A percentile compares a stretch with the other conserved stretches of the same genome.
phyloP scores from a whole-genome alignment of 2,113 vertebrate species.

The Hydrochoerus hydrochaeris region DNA sequence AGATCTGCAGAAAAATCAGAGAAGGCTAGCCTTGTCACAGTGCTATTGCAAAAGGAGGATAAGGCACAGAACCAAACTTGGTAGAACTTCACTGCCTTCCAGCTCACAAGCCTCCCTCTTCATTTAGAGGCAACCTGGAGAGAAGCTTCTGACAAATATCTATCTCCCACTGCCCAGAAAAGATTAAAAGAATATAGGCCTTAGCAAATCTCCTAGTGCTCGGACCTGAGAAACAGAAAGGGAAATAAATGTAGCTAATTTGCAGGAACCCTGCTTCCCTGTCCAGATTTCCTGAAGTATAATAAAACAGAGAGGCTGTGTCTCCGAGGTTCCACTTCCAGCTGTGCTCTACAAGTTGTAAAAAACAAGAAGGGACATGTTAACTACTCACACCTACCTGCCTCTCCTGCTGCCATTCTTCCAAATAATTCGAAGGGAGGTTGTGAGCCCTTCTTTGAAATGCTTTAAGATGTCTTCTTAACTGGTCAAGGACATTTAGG shows the following conservation, averaged over 20 bases:
- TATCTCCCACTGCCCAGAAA: conserved; percentile 24
- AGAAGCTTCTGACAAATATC: conserved; percentile 39
- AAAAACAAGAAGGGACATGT: conserved; percentile 64
- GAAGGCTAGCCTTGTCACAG: background rate
- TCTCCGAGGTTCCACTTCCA: conserved; percentile 50
- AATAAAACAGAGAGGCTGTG: conserved; percentile 51
- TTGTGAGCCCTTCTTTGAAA: conserved; percentile 5
- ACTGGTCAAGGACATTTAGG: background rate
- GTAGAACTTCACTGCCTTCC: background rate
- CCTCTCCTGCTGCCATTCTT: conserved; percentile 4
- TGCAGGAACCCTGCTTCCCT: conserved; percentile 39
- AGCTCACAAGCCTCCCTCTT: background rate
- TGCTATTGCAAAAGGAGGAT: background rate
- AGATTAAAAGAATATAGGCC: conserved; percentile 53
- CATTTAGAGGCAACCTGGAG: conserved; percentile 47
- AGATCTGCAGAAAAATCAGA: conserved; percentile 63
- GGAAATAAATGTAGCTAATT: conserved; percentile 51
- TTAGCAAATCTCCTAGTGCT: background rate
- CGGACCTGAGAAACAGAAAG: conserved; percentile 1
- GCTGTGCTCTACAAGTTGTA: conserved; percentile 60
- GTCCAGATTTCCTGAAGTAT: conserved; percentile 30
- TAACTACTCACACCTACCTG: conserved; percentile 24
- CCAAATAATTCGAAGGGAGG: conserved; percentile 28
- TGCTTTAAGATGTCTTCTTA: conserved; percentile 29
- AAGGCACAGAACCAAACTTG: background rate